These are phyloP conservation scores for Galeopsomyia nigrocyanea DNA, from an alignment of 2,888 invertebrate genomes.

Conservation along the genomic window DNA sequence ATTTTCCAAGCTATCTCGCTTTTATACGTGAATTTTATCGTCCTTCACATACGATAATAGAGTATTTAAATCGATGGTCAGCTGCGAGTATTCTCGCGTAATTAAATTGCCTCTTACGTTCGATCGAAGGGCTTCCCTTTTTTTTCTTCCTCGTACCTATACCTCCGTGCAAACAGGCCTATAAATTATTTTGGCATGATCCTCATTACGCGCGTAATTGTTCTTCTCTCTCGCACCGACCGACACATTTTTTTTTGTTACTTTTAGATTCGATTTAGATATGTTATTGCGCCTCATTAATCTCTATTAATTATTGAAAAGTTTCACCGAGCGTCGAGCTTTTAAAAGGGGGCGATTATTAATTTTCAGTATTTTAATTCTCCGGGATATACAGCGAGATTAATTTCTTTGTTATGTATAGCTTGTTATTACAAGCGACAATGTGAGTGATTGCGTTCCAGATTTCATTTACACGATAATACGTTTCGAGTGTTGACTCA, in stretches of 20 bases:
- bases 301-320: conserved; percentile 48
- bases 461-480: no score
- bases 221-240: conserved; percentile 17
- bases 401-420: conserved; percentile 27
- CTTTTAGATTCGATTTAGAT: conserved; percentile 47
- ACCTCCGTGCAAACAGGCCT: conserved; percentile 18
- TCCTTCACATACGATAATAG: conserved; percentile 40
- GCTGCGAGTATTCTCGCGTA: conserved; percentile 28
- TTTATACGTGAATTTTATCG: conserved; percentile 35
- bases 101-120: conserved; percentile 51
- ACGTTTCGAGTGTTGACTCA: no score
- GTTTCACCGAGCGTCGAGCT: conserved; percentile 7
- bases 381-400: conserved; percentile 14
- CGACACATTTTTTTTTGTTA: conserved; percentile 23
- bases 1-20: conserved; percentile 42
- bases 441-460: conserved; percentile 1
- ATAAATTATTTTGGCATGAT: conserved; percentile 46
- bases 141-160: conserved; percentile 10
- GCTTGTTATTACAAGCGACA: conserved; percentile 20
- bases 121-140: conserved; percentile 54
- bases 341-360: conserved; percentile 31
- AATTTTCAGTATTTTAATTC: conserved; percentile 35
- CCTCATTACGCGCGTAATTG: conserved; percentile 45
- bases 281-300: conserved; percentile 44
- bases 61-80: conserved; percentile 43